A percentile compares a stretch with the other conserved stretches of the same genome.
phyloP scores from a whole-genome alignment of 2,888 invertebrate species.

The Bruchidius siliquastri region DNA sequence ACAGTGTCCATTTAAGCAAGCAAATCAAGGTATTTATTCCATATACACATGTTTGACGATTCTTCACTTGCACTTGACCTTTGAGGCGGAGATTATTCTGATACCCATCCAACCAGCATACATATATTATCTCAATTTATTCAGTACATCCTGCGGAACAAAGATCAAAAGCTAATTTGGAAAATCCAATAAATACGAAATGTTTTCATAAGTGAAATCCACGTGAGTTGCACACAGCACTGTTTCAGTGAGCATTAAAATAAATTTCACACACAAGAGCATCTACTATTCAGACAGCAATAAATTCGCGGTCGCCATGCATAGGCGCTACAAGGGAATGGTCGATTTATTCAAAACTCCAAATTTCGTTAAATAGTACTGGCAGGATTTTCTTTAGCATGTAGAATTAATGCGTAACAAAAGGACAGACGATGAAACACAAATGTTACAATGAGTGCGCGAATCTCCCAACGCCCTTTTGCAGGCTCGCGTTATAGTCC shows the following conservation, averaged over 20 bases:
- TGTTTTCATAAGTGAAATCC: not conserved
- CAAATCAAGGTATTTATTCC: not conserved
- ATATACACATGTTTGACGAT: not conserved
- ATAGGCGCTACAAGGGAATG: not conserved
- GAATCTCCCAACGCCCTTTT: too few species aligned
- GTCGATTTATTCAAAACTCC: too few species aligned
- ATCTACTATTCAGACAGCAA: not conserved
- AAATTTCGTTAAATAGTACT: too few species aligned
- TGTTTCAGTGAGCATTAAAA: not conserved
- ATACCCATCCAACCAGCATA: not conserved
- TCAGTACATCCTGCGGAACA: not conserved
- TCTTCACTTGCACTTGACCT: not conserved
- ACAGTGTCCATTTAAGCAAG: too few species aligned
- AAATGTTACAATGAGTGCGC: too few species aligned
- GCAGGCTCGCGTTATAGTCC: too few species aligned
- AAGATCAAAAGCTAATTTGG: not conserved
- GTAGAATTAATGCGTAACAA: too few species aligned
- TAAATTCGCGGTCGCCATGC: not conserved
- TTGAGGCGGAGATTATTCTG: not conserved
- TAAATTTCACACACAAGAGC: not conserved
- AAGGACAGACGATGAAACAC: too few species aligned
- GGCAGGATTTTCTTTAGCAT: too few species aligned
- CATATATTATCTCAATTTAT: not conserved
- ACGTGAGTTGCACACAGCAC: not conserved
- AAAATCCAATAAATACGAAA: not conserved